Evolutionary conservation across 2,113 vertebrate species (phyloP).

Genomic region (Chlamydotis undulata): DNA sequence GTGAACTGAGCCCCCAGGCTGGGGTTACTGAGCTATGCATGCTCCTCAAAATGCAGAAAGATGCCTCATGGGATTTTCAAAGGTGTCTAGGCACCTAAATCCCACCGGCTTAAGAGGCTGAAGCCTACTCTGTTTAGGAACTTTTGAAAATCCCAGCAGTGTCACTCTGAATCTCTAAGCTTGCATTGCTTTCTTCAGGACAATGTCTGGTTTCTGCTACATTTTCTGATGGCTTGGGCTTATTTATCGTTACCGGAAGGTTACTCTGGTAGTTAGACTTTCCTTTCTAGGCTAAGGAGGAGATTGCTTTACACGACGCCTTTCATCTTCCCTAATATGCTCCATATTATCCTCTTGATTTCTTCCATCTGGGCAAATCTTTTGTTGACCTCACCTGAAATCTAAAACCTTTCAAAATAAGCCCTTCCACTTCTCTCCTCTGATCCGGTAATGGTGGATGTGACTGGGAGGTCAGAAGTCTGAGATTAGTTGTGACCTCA

Average conservation of each 20-base stretch:
- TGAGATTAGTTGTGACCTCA: slow-evolving; percentile 36
- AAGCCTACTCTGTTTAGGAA: neutral
- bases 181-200: neutral
- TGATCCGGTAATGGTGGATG: slow-evolving; percentile 1
- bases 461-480: slow-evolving; percentile 44
- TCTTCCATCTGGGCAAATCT: slow-evolving; percentile 63
- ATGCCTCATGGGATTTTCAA: neutral
- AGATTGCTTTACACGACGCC: slow-evolving; percentile 12
- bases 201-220: neutral
- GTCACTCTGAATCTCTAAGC: neutral
- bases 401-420: slow-evolving; percentile 58
- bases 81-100: neutral
- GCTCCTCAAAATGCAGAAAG: neutral
- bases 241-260: neutral
- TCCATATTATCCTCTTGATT: slow-evolving; percentile 55
- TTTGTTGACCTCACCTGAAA: slow-evolving; percentile 62
- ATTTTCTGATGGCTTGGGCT: neutral
- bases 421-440: slow-evolving; percentile 1
- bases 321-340: slow-evolving; percentile 53
- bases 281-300: neutral
- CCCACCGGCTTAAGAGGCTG: neutral
- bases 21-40: neutral
- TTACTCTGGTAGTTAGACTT: slow-evolving; percentile 1
- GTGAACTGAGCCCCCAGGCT: accelerated
- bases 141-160: neutral